Evolutionary conservation across 2,113 vertebrate species (phyloP), one percentile per base, ranked within the genome.

Genomic region (Galbula dea): DNA sequence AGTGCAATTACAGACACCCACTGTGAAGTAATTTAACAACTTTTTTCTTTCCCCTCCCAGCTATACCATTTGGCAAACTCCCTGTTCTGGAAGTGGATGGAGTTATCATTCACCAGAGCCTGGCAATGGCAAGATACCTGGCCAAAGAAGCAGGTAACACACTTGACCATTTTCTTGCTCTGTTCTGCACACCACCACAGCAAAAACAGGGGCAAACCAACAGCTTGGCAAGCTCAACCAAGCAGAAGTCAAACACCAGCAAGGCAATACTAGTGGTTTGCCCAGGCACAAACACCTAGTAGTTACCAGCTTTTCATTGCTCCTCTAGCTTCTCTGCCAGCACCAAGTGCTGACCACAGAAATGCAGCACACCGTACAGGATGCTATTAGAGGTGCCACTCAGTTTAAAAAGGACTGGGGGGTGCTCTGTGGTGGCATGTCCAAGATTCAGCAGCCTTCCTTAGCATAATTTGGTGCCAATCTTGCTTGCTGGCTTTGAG

Each of bases 101-200:
- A 73, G 61, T 96, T 58, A 45, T 23, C 16, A 94, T 98, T 83
- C 97, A 98, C 79, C 98, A 98, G 94, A 98, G 98, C 69, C 93
- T 98, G 15, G 98, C 98, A 9, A 98, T 98, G 21, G 98, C 96
- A 57, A 97, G 98, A 94, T 98, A 98, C 39, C 75, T 98, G 36
- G 96, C 97, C 63, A 98, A 86, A 96, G 96, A 98, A 95, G 88
- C 98, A 97, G 98, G 98, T 98, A 98, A 97, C 19, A 1, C 15
- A 24, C 67, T 41, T 51, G 12, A 18, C 43, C 67, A 9, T 68
- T 69, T 78, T 58, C 34, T 71, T 65, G 19, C 39, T 76, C 36
- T 83, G 29, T 87, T 86, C 18, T 58, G 30, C 15, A 63, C 20
- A 17, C n/a, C 34, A 24, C 57, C 21, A 26, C 29, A 14, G 14